A percentile compares a stretch with the other conserved stretches of the same genome.
These are phyloP conservation scores for Lysiphlebus fabarum DNA, from an alignment of 1,140 invertebrate genomes.

Conservation along the genomic window DNA sequence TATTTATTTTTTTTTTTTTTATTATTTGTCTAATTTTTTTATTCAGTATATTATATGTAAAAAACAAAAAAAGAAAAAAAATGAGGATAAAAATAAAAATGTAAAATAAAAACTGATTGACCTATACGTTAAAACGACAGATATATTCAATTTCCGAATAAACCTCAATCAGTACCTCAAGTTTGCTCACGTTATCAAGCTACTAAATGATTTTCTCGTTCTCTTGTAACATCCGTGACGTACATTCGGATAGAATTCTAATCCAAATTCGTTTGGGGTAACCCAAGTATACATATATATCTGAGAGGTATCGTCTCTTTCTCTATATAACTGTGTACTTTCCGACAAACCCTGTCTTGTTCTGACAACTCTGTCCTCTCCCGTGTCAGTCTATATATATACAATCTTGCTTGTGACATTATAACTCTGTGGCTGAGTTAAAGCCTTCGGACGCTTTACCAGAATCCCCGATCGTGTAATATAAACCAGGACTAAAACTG, in stretches of 20 bases:
- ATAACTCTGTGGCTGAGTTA: too few relatives aligned
- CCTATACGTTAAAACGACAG: neutral
- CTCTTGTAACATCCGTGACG: constrained; percentile 19
- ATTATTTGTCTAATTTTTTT: too few relatives aligned
- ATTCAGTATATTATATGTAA: neutral
- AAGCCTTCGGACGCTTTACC: neutral
- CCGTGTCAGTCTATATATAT: too few relatives aligned
- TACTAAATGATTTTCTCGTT: constrained; percentile 25
- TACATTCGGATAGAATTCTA: constrained; percentile 23
- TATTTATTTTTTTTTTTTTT: too few relatives aligned
- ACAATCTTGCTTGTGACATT: too few relatives aligned
- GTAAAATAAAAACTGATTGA: too few relatives aligned
- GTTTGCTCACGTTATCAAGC: constrained; percentile 22
- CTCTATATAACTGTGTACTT: too few relatives aligned
- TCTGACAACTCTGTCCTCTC: too few relatives aligned
- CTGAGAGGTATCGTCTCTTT: too few relatives aligned
- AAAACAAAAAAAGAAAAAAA: neutral
- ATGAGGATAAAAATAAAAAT: constrained; percentile 12
- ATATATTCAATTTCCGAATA: constrained; percentile 13
- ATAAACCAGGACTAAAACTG: neutral
- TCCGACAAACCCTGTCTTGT: too few relatives aligned
- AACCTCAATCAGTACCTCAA: constrained; percentile 24
- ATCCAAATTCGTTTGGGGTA: neutral
- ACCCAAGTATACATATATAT: too few relatives aligned
- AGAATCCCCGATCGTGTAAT: constrained; percentile 17